A percentile compares a stretch with the other conserved stretches of the same genome.
These are phyloP conservation scores for Charina bottae DNA, from an alignment of 2,113 vertebrate genomes.

Conservation along the genomic window DNA sequence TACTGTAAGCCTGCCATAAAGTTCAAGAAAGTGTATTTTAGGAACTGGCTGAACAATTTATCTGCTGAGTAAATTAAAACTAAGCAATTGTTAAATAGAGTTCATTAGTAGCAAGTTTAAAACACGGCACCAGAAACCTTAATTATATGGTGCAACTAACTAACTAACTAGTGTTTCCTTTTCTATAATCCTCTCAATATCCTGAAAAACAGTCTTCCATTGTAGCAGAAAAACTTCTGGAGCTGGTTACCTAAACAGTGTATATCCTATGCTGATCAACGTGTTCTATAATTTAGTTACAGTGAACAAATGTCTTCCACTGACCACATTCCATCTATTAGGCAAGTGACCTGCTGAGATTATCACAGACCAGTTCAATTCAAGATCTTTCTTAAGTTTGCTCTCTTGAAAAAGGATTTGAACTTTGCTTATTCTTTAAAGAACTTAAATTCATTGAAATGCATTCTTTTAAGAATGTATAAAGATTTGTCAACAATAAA, in stretches of 20 bases:
- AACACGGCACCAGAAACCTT: neutral
- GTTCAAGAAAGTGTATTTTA: neutral
- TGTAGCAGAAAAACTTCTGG: neutral
- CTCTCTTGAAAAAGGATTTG: neutral
- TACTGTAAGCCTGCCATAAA: slow-evolving; percentile 27
- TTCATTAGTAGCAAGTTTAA: slow-evolving; percentile 31
- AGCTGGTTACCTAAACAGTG: slow-evolving; percentile 15
- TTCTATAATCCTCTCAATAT: neutral
- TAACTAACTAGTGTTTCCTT: neutral
- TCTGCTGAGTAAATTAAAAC: slow-evolving; percentile 4
- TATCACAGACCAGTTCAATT: neutral
- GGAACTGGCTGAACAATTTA: neutral
- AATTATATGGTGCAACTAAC: neutral
- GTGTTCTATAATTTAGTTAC: slow-evolving; percentile 21
- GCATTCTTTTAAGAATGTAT: neutral
- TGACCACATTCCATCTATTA: neutral
- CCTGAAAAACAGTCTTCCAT: neutral
- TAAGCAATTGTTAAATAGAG: slow-evolving; percentile 5
- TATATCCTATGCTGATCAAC: neutral
- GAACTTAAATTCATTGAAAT: neutral
- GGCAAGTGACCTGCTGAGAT: slow-evolving; percentile 6
- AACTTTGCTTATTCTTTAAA: neutral
- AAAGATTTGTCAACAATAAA: neutral
- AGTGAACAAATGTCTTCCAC: neutral
- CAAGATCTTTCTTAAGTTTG: neutral